A percentile compares a stretch with the other conserved stretches of the same genome.
These are phyloP conservation scores for Sycobia sp. DNA, from an alignment of 1,140 invertebrate species.

Conservation along the genomic window DNA sequence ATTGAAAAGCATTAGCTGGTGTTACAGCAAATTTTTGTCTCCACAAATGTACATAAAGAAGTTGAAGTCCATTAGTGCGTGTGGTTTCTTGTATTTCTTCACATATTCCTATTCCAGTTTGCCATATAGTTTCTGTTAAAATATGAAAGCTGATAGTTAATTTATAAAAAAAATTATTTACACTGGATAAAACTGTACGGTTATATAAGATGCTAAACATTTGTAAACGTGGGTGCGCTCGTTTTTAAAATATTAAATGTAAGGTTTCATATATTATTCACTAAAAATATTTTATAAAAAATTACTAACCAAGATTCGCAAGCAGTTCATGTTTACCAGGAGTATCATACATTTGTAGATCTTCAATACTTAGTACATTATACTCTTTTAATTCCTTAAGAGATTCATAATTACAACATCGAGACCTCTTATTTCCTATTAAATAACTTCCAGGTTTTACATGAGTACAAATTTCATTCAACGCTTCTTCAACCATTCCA, in stretches of 20 bases:
- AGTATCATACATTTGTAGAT: slow-evolving; percentile 53
- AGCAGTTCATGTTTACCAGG: slow-evolving; percentile 53
- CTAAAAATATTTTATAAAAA: background rate
- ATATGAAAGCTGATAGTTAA: slow-evolving; percentile 19
- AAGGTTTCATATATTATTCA: too few relatives aligned
- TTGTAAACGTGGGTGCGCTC: too few relatives aligned
- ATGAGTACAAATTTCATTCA: slow-evolving; percentile 51
- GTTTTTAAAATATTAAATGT: too few relatives aligned
- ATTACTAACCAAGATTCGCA: slow-evolving; percentile 43
- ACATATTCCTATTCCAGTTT: slow-evolving; percentile 53
- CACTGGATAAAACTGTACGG: too few relatives aligned
- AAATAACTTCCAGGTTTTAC: slow-evolving; percentile 53
- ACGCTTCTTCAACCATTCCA: slow-evolving; percentile 54
- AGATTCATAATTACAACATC: slow-evolving; percentile 56
- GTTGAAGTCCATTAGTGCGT: slow-evolving; percentile 44
- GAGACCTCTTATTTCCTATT: slow-evolving; percentile 54
- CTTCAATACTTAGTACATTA: slow-evolving; percentile 54
- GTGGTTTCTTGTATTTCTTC: slow-evolving; percentile 59
- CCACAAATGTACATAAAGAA: slow-evolving; percentile 56
- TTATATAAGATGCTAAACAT: too few relatives aligned
- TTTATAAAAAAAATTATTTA: background rate
- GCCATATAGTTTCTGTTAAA: slow-evolving; percentile 60
- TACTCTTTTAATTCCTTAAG: slow-evolving; percentile 54
- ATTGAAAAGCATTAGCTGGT: slow-evolving; percentile 55
- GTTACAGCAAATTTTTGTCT: slow-evolving; percentile 53